Conservation (phyloP, 1,140 invertebrate species). For the Acromyrmex charruanus region DNA sequence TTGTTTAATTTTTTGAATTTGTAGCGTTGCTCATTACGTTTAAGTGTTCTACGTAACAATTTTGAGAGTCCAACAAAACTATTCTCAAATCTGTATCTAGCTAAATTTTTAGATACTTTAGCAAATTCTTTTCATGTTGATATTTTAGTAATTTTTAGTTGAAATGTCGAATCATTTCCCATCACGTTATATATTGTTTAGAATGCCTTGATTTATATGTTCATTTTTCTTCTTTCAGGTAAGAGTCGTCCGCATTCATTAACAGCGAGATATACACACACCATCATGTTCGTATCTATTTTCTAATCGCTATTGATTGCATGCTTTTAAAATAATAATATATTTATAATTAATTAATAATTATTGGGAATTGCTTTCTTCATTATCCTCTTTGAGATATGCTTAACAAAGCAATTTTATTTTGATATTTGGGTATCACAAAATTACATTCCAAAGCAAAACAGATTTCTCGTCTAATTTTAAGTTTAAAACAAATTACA, state of each 20-base stretch:
- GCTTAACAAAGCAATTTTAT: not conserved
- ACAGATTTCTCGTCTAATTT: not conserved
- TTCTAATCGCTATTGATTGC: not conserved
- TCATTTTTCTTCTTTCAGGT: slow-evolving; percentile 68
- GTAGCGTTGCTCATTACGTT: too few species aligned
- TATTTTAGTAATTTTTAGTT: slow-evolving; percentile 37
- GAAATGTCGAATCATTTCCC: not conserved
- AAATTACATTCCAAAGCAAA: not conserved
- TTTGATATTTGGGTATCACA: not conserved
- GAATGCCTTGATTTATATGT: not conserved
- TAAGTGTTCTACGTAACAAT: too few species aligned
- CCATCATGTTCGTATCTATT: not conserved
- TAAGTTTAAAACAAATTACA: not conserved
- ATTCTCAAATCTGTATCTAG: too few species aligned
- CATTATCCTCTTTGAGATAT: not conserved
- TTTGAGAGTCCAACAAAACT: too few species aligned
- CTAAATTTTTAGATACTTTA: too few species aligned
- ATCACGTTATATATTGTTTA: not conserved
- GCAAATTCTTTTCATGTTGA: not conserved
- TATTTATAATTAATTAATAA: not conserved
- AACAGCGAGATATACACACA: not conserved
- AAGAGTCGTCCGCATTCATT: slow-evolving; percentile 22
- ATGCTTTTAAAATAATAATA: slow-evolving; percentile 5
- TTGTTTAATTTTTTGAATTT: too few species aligned
- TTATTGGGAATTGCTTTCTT: not conserved